Evolutionary conservation across 2,113 vertebrate genomes (phyloP), one percentile per base, ranked within the genome.

Genomic region (Prunella himalayana): DNA sequence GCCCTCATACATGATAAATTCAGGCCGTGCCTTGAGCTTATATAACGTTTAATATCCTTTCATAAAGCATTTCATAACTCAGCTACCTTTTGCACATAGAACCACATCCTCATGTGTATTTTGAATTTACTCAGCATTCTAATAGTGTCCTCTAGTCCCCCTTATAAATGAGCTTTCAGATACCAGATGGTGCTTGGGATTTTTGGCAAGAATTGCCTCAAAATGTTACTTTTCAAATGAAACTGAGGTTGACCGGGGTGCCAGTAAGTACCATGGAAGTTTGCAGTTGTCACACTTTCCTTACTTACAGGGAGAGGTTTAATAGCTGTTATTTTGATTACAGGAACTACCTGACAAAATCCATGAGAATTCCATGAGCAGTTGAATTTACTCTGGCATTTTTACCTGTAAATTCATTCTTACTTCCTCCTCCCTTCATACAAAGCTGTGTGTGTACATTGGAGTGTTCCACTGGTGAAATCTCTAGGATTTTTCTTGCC

Each of bases 241-340:
- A 82, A 64, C 11, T 41, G 11, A 10, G 5, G 3, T 56, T 86
- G 33, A 7, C 10, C 0, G 0, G 19, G 45, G 15, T 61, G 9
- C 15, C n/a, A 69, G 0, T 27, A 84, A 56, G 6, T 44, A 35
- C 14, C 13, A 25, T 10, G 18, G 13, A 85, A 86, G 2, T 80
- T 77, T 45, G 18, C 17, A 31, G 25, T 69, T 41, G 19, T 19
- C 37, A 28, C 59, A 61, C 28, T 61, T 39, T 41, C 59, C 37
- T 14, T 70, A 2, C 7, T 35, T 49, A 42, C 15, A 25, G 8
- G 27, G 18, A 82, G 22, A 37, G 1, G 8, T 35, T 82, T 80
- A 5, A 11, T 76, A 54, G 9, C 30, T 41, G 4, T 68, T 68
- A 49, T 53, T 82, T 92, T 82, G 47, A 6, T 69, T 54, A 17